Base-by-base conservation (phyloP, 1,140 invertebrate genomes). In the Caenorhabditis tropicalis region DNA sequence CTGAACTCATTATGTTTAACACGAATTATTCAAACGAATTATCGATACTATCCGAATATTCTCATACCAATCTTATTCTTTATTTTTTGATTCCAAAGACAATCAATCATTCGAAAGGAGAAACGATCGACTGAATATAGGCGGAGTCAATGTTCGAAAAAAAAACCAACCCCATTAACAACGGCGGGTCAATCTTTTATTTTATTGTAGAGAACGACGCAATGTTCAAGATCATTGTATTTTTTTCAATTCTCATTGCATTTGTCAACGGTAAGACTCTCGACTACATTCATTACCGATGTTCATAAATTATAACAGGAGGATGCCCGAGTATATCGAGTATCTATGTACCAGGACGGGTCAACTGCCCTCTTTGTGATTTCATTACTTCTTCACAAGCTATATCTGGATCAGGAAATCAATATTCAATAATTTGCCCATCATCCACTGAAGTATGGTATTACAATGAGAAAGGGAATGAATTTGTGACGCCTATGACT, bases 401-500 rank as follows among this genome's bases (percentile, higher is more conserved):
- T 70, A 33, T 70, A 2, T 36, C 60, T n/a, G 60, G 60, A 9
- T 36, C 31, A 7, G 60, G 60, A 6, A 70, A 70, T 70, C 12
- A 36, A n/a, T 70, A 70, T 70, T 70, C 60, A 16, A 70, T 70
- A 12, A 70, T 36, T 12, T 70, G 60, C 33, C 60, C 60, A 10
- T 6, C 60, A 4, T 9, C 16, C 6, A n/a, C 60, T 36, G 60
- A 70, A 36, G 60, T 70, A 5, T 70, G 60, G 60, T 70, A 70
- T n/a, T 70, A 70, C 33, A 70, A 70, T n/a, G 60, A 70, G n/a
- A 12, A 70, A 19, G 60, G 60, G 9, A 33, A 36, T n/a, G 60
- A 70, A 39, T 70, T 70, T 27, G 60, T 70, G 60, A 70, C 60
- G 16, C 60, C 60, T 36, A 70, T 70, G 60, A 70, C 31, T n/a